Evolutionary conservation across 2,888 invertebrate species (phyloP), one percentile per base, ranked within the genome.

Genomic region (Hololepta plana): DNA sequence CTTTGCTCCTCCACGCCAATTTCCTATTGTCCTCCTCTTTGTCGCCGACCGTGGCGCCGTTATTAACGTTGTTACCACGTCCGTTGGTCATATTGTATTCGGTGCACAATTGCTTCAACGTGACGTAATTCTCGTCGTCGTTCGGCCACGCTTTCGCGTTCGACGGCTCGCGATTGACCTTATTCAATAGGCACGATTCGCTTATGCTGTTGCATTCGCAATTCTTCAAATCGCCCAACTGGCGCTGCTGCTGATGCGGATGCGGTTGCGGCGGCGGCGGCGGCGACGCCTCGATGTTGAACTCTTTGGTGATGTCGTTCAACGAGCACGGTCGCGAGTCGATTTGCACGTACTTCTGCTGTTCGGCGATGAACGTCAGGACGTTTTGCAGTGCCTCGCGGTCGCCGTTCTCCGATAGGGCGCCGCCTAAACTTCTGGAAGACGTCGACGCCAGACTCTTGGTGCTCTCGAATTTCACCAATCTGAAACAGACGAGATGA

Each of bases 401-500:
- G 36, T 74, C 75, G 28, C 68, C 59, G 14, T 59, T 58, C 35
- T 67, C 67, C 4, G 57, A 54, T 3, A 63, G 49, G 27, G 57
- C 59, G 13, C 59, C 62, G 6, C 70, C 67, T 21, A 70, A 51
- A 36, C 70, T 70, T 45, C 71, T 62, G 29, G 72, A 74, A 23
- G 74, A 74, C 41, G 72, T 75, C 16, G 75, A 75, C 20, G 75
- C 76, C 45, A 79, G 56, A 48, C 77, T 77, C 49, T 75, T 76
- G 33, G 73, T 76, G 52, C 77, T 79, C 47, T 77, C 80, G 45
- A 77, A 77, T 53, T 77, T 77, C 23, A 79, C 79, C 34, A 80
- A 63, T 15, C 76, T 67, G 32, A 27, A 44, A n/a, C n/a, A n/a
- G n/a, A n/a, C n/a, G n/a, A n/a, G n/a, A n/a, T n/a, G n/a, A n/a